Conservation (phyloP, 2,113 vertebrate genomes). For the Burhinus bistriatus region DNA sequence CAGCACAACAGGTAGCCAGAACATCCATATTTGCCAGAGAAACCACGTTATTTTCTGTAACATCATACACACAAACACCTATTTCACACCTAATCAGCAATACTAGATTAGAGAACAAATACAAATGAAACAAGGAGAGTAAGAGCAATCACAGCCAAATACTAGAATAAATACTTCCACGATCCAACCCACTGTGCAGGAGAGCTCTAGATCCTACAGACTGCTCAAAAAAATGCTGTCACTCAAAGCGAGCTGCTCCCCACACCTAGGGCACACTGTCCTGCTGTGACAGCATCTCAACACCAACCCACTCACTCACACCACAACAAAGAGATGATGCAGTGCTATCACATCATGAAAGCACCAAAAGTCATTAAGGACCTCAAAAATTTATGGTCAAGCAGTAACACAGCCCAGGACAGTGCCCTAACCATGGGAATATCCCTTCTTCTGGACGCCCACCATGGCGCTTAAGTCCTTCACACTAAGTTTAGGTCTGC, state of each 20-base stretch:
- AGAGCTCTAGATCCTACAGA: not conserved
- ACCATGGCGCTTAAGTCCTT: not conserved
- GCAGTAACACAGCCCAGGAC: not conserved
- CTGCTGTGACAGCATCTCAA: not conserved
- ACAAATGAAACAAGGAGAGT: not conserved
- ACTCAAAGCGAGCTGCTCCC: not conserved
- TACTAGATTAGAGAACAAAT: not conserved
- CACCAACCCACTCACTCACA: not conserved
- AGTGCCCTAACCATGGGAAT: rapidly evolving
- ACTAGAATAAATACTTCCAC: not conserved
- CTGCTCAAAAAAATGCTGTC: not conserved
- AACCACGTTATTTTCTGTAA: not conserved
- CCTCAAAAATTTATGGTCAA: not conserved
- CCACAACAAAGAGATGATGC: rapidly evolving
- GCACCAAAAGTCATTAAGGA: not conserved
- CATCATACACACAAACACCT: not conserved
- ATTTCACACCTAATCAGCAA: not conserved
- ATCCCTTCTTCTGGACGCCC: not conserved
- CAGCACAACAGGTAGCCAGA: rapidly evolving
- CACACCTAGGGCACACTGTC: not conserved
- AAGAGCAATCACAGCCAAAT: not conserved
- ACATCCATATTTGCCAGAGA: not conserved
- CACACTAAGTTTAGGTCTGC: not conserved
- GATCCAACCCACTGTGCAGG: not conserved
- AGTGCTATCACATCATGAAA: not conserved